Evolutionary conservation across 2,888 invertebrate genomes (phyloP).

Genomic region (Tetragonula carbonaria): DNA sequence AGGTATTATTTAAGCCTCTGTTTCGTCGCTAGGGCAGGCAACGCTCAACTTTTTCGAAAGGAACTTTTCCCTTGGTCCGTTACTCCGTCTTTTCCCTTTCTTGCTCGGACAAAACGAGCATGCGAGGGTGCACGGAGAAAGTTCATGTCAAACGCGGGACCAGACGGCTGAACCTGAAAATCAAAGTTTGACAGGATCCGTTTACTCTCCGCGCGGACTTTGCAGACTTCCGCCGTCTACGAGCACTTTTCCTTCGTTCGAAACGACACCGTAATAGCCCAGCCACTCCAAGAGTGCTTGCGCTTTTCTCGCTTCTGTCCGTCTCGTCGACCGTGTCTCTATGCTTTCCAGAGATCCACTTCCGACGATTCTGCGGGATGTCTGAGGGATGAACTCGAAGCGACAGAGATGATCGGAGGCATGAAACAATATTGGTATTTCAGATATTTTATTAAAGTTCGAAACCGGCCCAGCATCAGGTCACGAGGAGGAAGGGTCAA

Average conservation of each 20-base stretch:
- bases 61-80: conserved; percentile 58
- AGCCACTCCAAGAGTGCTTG: conserved; percentile 25
- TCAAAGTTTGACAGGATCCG: conserved; percentile 72
- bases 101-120: conserved; percentile 43
- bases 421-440: conserved; percentile 81
- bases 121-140: conserved; percentile 55
- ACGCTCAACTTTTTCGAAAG: conserved; percentile 71
- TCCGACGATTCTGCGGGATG: background rate
- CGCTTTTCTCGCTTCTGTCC: conserved; percentile 20
- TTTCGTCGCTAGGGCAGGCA: conserved; percentile 45
- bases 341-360: conserved; percentile 8
- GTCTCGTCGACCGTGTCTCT: conserved; percentile 1
- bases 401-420: conserved; percentile 65
- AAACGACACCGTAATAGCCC: conserved; percentile 38
- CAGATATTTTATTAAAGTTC: conserved; percentile 82
- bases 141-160: conserved; percentile 60
- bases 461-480: conserved; percentile 71
- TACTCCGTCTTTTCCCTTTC: conserved; percentile 32
- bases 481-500: conserved; percentile 56
- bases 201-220: conserved; percentile 66
- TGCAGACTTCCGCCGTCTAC: conserved; percentile 50
- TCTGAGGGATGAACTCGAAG: conserved; percentile 17
- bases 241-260: conserved; percentile 36
- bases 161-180: conserved; percentile 65
- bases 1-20: conserved; percentile 71